Evolutionary conservation across 2,888 invertebrate genomes (phyloP).

Genomic region (Hoplodrina blanda): DNA sequence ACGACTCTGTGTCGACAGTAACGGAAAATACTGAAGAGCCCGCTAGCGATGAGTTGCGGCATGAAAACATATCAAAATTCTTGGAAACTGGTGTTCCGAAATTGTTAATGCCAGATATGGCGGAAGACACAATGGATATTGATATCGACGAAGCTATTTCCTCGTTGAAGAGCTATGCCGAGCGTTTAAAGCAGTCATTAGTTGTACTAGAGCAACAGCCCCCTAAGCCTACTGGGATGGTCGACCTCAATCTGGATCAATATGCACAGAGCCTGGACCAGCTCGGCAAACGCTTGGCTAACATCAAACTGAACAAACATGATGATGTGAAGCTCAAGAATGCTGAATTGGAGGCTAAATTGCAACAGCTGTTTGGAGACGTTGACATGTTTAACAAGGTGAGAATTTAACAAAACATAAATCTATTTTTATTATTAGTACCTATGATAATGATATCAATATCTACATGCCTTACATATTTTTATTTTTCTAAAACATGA

Average conservation of each 20-base stretch:
- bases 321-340: constrained; percentile 71
- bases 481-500: too few species aligned
- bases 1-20: constrained; percentile 70
- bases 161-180: constrained; percentile 78
- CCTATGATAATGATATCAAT: too few species aligned
- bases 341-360: constrained; percentile 78
- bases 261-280: constrained; percentile 81
- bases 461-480: too few species aligned
- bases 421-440: neutral
- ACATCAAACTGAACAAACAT: constrained; percentile 75
- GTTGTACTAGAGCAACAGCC: constrained; percentile 57
- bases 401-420: constrained; percentile 8
- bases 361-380: constrained; percentile 79
- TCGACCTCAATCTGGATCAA: constrained; percentile 75
- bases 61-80: constrained; percentile 77
- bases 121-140: constrained; percentile 69
- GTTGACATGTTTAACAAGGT: constrained; percentile 84
- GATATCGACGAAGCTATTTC: constrained; percentile 79
- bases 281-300: constrained; percentile 78
- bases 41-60: constrained; percentile 64
- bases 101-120: constrained; percentile 81
- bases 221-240: constrained; percentile 61
- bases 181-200: constrained; percentile 78
- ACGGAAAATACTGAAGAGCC: constrained; percentile 40
- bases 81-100: constrained; percentile 77